Base-by-base conservation (phyloP, 2,888 invertebrate genomes). In the Apodemia hepburni region DNA sequence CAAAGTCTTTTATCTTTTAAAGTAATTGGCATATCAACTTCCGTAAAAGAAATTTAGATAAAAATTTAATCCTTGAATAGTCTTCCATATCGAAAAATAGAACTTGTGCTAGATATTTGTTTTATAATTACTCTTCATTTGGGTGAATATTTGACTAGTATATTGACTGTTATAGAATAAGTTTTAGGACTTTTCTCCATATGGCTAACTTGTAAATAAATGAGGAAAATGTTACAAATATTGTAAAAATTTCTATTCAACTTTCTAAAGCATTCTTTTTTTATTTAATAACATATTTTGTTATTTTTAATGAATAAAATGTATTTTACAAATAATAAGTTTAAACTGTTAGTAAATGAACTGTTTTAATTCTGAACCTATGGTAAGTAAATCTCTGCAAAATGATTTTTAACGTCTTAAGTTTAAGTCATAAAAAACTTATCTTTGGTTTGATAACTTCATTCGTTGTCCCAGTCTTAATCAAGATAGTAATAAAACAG, bases 21-120 rank as follows among this genome's bases (percentile, higher is more conserved):
- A 82, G 80, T 78, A 80, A 91, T 89, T 90, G 92, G 92, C 92
- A 92, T 92, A 92, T 92, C 92, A 92, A 89, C 82, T 85, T 85
- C 89, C 89, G 83, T 82, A 84, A 84, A 83, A 81, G 81, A 85
- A 85, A 85, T 79, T 84, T 82, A 87, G 83, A 80, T 84, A 79
- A 76, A 72, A 80, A 75, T 66, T 75, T 75, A 79, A 85, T 82
- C 79, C 76, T 82, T 81, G 77, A 83, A 79, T 80, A 82, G 87
- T 92, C 92, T 92, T 92, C 92, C 92, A 92, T 92, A 92, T 92
- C 91, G 85, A 87, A 85, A 85, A 78, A 88, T 87, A 88, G 86
- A 78, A 78, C 76, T 82, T 81, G 84, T 80, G 81, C 84, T 88
- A 85, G 81, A 79, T 78, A 78, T 80, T 79, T 78, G 74, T 79